phyloP scores from a whole-genome alignment of 2,113 vertebrate genomes.

The Sakesphorus luctuosus region DNA sequence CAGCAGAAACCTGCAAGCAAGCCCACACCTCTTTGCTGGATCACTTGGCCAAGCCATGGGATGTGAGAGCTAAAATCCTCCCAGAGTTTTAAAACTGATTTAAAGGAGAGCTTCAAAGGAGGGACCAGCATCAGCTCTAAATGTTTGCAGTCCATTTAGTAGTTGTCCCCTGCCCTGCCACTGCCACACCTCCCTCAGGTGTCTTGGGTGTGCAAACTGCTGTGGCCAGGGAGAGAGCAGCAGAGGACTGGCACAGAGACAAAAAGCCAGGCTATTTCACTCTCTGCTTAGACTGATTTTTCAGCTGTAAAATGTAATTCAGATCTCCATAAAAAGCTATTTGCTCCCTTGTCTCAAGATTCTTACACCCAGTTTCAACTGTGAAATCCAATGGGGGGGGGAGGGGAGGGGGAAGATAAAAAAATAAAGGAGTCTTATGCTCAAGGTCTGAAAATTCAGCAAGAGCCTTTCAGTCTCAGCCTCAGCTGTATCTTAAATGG shows the following conservation, averaged over 20 bases:
- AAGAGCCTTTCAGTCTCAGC: not conserved
- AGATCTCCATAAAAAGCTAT: constrained; percentile 63
- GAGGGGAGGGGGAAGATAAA: no score
- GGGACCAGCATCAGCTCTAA: not conserved
- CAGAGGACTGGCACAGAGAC: not conserved
- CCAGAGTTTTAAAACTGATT: not conserved
- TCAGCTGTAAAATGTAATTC: constrained; percentile 56
- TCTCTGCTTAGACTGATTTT: not conserved
- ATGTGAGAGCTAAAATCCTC: not conserved
- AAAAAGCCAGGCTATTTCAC: not conserved
- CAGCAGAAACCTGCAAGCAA: not conserved
- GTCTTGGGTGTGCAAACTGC: not conserved
- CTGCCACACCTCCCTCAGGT: not conserved
- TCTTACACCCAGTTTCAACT: constrained; percentile 14
- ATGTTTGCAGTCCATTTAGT: not conserved
- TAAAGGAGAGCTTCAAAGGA: not conserved
- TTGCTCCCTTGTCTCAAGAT: constrained; percentile 28
- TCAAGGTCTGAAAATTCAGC: constrained; percentile 7
- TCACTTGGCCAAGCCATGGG: not conserved
- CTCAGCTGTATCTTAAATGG: not conserved
- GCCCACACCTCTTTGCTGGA: not conserved
- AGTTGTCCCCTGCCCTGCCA: not conserved
- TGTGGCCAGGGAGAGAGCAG: not conserved
- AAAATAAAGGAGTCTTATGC: not conserved
- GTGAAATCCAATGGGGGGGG: constrained; percentile 42